These are phyloP conservation scores for Anagyrus pseudococci DNA, from an alignment of 2,888 invertebrate species.

Conservation along the genomic window DNA sequence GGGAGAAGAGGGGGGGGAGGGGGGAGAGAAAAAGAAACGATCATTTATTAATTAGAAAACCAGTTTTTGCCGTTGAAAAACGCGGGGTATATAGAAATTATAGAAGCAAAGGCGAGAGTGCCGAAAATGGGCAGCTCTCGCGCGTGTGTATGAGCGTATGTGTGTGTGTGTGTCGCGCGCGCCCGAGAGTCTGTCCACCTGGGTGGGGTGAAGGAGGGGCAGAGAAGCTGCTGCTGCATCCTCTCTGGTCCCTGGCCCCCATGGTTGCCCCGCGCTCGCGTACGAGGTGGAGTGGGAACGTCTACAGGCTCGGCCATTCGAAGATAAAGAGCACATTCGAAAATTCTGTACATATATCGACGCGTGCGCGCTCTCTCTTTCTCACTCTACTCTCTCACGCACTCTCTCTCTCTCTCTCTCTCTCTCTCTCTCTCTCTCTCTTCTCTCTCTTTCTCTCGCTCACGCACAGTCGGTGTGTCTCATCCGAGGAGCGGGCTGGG, in stretches of 20 bases:
- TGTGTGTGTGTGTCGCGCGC: no score
- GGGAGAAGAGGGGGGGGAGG: not conserved
- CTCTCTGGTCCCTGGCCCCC: no score
- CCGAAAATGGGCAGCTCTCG: conserved; percentile 18
- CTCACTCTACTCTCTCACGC: no score
- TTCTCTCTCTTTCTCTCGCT: no score
- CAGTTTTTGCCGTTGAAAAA: conserved; percentile 24
- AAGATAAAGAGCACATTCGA: conserved; percentile 40
- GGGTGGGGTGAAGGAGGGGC: not conserved
- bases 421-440: conserved; percentile 16
- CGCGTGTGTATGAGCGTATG: conserved; percentile 1
- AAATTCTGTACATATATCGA: conserved; percentile 33
- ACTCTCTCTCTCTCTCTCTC: conserved; percentile 17
- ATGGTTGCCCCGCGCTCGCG: not conserved
- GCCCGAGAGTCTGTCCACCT: not conserved
- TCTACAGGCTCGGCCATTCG: conserved; percentile 10
- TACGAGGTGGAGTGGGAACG: not conserved
- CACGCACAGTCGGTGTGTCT: no score
- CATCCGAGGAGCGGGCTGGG: no score
- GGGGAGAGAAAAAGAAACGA: not conserved
- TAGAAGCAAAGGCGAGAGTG: conserved; percentile 25
- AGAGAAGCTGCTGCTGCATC: no score
- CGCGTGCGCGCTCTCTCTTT: conserved; percentile 14
- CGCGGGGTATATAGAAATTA: no score
- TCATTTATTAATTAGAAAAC: conserved; percentile 9